Evolutionary conservation across 1,140 invertebrate genomes (phyloP).

Genomic region (Meloidogyne exigua): DNA sequence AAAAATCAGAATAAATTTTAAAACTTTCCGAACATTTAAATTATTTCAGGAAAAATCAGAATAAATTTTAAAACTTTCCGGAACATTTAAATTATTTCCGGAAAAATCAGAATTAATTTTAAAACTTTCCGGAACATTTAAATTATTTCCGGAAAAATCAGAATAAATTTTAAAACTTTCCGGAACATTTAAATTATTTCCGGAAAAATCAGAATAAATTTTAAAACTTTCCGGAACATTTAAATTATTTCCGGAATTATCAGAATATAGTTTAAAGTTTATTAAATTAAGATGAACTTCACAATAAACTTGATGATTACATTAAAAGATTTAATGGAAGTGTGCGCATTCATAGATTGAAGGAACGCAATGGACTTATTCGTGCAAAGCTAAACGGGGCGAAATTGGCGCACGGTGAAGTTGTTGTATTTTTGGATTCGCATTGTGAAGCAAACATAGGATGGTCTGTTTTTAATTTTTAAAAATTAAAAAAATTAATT

Average conservation of each 20-base stretch:
- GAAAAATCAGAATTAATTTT: neutral
- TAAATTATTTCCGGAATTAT: no score
- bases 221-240: neutral
- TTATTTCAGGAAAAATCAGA: no score
- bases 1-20: neutral
- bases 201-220: neutral
- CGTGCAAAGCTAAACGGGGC: constrained; percentile 80
- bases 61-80: no score
- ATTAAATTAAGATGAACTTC: constrained; percentile 69
- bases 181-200: no score
- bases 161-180: neutral
- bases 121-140: neutral
- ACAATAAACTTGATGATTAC: constrained; percentile 77
- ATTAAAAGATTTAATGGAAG: constrained; percentile 65
- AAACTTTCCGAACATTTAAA: neutral
- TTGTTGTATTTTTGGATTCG: constrained; percentile 89
- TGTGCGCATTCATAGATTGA: constrained; percentile 76
- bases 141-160: constrained; percentile 40
- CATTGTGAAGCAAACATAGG: constrained; percentile 82
- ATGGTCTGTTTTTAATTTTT: constrained; percentile 69
- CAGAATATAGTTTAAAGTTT: neutral
- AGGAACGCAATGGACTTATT: constrained; percentile 78
- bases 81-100: no score
- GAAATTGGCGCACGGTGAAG: constrained; percentile 75
- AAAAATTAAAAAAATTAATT: constrained; percentile 19